Conservation (phyloP, 2,113 vertebrate genomes). For the Neolamprologus caudopunctatus region DNA sequence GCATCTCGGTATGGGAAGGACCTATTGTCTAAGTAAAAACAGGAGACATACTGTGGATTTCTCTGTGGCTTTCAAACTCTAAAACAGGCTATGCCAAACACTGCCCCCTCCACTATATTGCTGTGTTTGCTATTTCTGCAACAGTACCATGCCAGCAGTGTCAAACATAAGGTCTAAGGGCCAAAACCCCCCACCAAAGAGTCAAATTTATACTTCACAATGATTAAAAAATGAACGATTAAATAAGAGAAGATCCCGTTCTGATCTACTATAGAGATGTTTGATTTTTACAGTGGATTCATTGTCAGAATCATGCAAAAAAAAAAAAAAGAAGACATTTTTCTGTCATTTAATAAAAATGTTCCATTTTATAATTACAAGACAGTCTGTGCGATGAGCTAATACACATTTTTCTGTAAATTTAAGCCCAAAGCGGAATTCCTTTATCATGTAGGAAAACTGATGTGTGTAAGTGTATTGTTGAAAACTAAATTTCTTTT, state of each 20-base stretch:
- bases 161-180: neutral
- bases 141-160: neutral
- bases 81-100: neutral
- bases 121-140: neutral
- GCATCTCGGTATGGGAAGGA: neutral
- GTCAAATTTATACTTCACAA: neutral
- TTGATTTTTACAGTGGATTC: neutral
- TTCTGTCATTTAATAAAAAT: neutral
- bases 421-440: neutral
- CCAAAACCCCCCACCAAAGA: fast-evolving
- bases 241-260: neutral
- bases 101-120: neutral
- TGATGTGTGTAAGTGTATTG: neutral
- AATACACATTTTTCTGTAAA: neutral
- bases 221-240: neutral
- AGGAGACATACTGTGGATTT: neutral
- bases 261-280: neutral
- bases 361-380: neutral
- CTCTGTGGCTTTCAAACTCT: neutral
- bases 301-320: neutral
- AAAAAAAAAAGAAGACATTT: fast-evolving
- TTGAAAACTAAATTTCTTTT: neutral
- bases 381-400: neutral
- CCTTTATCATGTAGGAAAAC: neutral
- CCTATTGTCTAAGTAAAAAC: neutral